phyloP scores from a whole-genome alignment of 2,888 invertebrate species.

The Serripes groenlandicus region DNA sequence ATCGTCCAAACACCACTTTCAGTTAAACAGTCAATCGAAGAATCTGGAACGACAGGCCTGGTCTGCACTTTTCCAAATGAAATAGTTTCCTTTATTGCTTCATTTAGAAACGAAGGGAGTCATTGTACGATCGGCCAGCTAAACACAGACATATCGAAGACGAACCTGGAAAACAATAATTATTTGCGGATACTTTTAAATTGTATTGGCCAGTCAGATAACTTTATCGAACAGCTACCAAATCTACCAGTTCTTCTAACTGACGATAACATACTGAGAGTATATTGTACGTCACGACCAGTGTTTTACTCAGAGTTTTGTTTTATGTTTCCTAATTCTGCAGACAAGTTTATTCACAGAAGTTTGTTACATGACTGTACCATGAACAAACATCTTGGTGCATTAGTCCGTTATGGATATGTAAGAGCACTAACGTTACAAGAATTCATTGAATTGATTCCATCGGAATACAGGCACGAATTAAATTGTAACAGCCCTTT shows the following conservation, averaged over 20 bases:
- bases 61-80: constrained; percentile 26
- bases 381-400: neutral
- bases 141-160: constrained; percentile 12
- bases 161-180: constrained; percentile 19
- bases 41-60: constrained; percentile 6
- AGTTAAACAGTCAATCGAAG: constrained; percentile 40
- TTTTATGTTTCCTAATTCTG: constrained; percentile 8
- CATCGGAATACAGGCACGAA: neutral
- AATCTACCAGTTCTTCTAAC: constrained; percentile 64
- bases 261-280: constrained; percentile 22
- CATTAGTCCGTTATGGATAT: constrained; percentile 6
- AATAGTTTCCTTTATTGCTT: constrained; percentile 48
- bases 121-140: constrained; percentile 14
- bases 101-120: neutral
- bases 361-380: neutral
- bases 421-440: neutral
- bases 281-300: neutral
- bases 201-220: constrained; percentile 31
- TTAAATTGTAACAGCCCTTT: neutral
- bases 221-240: constrained; percentile 27
- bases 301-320: neutral
- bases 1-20: constrained; percentile 37
- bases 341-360: neutral
- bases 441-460: neutral
- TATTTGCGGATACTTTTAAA: constrained; percentile 32